Conservation (phyloP, 1,140 invertebrate genomes). For the Pseudomyrmex flavicornis region DNA sequence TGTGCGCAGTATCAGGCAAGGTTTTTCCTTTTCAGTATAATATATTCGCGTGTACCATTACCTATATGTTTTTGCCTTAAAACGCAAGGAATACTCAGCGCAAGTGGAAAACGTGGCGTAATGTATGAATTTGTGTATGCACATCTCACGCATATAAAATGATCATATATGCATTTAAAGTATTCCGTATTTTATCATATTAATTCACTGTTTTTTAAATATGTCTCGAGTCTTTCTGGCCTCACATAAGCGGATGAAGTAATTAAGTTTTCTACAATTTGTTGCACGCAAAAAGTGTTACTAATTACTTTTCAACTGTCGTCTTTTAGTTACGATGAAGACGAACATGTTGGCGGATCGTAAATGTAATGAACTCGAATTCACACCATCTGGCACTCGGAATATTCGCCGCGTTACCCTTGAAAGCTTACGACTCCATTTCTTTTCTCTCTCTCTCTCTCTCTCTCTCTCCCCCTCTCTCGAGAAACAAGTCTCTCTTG, state of each 20-base stretch:
- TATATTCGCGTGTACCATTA: too few species aligned
- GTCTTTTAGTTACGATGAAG: constrained; percentile 9
- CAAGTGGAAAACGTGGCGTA: too few species aligned
- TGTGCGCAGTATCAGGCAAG: not conserved
- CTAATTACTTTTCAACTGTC: not conserved
- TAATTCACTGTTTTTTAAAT: not conserved
- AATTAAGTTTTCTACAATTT: not conserved
- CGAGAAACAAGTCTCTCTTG: constrained; percentile 60
- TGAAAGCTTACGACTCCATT: constrained; percentile 68
- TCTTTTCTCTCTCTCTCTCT: too few species aligned
- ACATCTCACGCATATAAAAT: not conserved
- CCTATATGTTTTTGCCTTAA: not conserved
- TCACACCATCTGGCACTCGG: constrained; percentile 62
- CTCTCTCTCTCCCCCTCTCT: too few species aligned
- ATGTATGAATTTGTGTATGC: too few species aligned
- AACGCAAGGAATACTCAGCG: not conserved
- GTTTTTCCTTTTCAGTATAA: not conserved
- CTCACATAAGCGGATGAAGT: too few species aligned
- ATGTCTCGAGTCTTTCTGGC: too few species aligned
- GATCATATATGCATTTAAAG: not conserved
- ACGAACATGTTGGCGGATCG: not conserved
- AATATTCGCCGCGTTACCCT: constrained; percentile 66
- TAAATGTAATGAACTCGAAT: constrained; percentile 39
- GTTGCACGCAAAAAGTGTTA: not conserved
- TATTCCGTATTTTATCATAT: not conserved